phyloP scores from a whole-genome alignment of 2,113 vertebrate genomes.

The Poecilia latipinna region DNA sequence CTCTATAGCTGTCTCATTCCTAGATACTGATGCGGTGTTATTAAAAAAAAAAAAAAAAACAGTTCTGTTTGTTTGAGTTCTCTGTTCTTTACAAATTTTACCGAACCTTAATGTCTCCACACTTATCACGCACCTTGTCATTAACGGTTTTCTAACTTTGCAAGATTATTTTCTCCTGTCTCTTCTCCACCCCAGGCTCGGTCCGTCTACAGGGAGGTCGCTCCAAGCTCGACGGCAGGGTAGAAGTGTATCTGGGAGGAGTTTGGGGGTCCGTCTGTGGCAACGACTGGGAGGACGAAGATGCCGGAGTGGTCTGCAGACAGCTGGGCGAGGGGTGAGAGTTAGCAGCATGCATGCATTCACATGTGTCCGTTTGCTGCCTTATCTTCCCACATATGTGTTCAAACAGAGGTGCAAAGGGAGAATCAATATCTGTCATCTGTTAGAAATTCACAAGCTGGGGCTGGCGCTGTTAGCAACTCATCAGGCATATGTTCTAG shows the following conservation, averaged over 20 bases:
- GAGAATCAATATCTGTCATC: constrained; percentile 1
- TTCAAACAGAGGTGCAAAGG: constrained; percentile 36
- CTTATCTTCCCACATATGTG: constrained; percentile 5
- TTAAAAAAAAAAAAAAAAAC: too few relatives aligned
- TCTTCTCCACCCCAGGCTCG: constrained; percentile 77
- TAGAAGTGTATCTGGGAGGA: constrained; percentile 86
- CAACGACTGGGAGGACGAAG: constrained; percentile 83
- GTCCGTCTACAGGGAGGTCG: constrained; percentile 85
- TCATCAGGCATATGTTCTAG: constrained; percentile 1
- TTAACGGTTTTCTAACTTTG: not conserved
- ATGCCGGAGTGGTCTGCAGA: constrained; percentile 85
- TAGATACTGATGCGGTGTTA: too few relatives aligned
- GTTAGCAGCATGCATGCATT: constrained; percentile 32
- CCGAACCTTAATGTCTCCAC: not conserved
- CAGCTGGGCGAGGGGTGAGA: constrained; percentile 89
- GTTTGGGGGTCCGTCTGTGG: constrained; percentile 87
- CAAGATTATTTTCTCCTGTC: not conserved
- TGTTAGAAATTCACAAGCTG: constrained; percentile 8
- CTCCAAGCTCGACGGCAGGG: constrained; percentile 85
- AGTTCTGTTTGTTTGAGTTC: too few relatives aligned
- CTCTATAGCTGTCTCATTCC: too few relatives aligned
- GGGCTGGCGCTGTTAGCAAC: constrained; percentile 16
- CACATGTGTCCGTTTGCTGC: constrained; percentile 4
- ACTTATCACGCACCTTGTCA: not conserved
- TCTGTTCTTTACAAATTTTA: too few relatives aligned